Evolutionary conservation across 2,888 invertebrate species (phyloP).

Genomic region (Nomada flava): DNA sequence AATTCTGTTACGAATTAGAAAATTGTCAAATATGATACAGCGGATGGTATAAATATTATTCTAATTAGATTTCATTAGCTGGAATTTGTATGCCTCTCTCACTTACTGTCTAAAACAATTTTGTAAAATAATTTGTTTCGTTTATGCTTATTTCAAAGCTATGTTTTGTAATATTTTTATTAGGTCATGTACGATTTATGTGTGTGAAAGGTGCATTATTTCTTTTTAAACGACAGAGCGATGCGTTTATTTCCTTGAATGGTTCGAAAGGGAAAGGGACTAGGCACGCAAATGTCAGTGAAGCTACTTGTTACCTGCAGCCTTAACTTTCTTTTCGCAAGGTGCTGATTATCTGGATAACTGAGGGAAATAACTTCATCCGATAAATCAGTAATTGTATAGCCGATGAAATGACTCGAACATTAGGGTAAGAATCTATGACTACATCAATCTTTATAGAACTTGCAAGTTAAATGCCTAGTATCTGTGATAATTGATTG

Average conservation of each 20-base stretch:
- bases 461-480: neutral
- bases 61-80: too few relatives aligned
- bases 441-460: neutral
- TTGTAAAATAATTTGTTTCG: too few relatives aligned
- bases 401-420: neutral
- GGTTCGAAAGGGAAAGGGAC: neutral
- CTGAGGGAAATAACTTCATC: slow-evolving; percentile 15
- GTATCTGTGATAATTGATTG: neutral
- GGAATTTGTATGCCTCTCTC: too few relatives aligned
- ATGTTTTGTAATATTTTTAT: too few relatives aligned
- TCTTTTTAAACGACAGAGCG: neutral
- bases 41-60: too few relatives aligned
- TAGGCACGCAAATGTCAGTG: slow-evolving; percentile 5
- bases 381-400: slow-evolving; percentile 19
- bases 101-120: too few relatives aligned
- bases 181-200: too few relatives aligned
- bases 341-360: neutral
- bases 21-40: too few relatives aligned
- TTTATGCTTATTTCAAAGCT: too few relatives aligned
- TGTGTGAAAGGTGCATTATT: neutral
- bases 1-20: too few relatives aligned
- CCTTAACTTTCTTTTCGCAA: slow-evolving; percentile 5
- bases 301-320: neutral
- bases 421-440: neutral
- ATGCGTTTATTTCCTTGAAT: neutral